Conservation (phyloP, 2,888 invertebrate genomes). For the Congeria kusceri region DNA sequence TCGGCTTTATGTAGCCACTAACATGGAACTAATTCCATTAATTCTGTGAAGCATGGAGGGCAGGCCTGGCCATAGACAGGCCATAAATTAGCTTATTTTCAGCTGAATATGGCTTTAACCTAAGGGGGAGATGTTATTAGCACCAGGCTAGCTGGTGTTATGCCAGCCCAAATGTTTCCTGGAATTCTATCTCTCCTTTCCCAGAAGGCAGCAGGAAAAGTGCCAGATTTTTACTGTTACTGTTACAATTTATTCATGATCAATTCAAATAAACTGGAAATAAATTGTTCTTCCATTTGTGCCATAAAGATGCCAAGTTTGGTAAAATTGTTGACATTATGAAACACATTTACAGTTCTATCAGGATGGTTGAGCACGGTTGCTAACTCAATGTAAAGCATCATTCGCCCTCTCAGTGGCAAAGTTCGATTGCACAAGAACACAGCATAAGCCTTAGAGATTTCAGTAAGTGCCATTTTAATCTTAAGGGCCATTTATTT, state of each 20-base stretch:
- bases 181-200: slow-evolving; percentile 18
- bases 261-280: slow-evolving; percentile 8
- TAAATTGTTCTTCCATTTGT: too few relatives aligned
- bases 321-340: too few relatives aligned
- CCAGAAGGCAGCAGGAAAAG: slow-evolving; percentile 11
- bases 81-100: slow-evolving; percentile 62
- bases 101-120: slow-evolving; percentile 21
- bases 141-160: not conserved
- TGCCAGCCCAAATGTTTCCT: slow-evolving; percentile 1
- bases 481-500: too few relatives aligned
- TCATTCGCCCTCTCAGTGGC: too few relatives aligned
- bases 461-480: too few relatives aligned
- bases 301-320: too few relatives aligned
- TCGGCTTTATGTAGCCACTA: slow-evolving; percentile 36
- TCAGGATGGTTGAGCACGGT: too few relatives aligned
- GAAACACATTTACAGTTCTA: too few relatives aligned
- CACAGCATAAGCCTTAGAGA: too few relatives aligned
- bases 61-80: slow-evolving; percentile 32
- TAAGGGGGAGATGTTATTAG: slow-evolving; percentile 44
- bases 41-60: slow-evolving; percentile 48
- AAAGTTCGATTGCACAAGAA: too few relatives aligned
- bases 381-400: too few relatives aligned
- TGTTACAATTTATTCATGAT: slow-evolving; percentile 26
- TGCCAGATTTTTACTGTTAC: slow-evolving; percentile 9
- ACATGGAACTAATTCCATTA: slow-evolving; percentile 62